Conservation (phyloP, 1,140 invertebrate genomes). For the Drosophila jambulina region DNA sequence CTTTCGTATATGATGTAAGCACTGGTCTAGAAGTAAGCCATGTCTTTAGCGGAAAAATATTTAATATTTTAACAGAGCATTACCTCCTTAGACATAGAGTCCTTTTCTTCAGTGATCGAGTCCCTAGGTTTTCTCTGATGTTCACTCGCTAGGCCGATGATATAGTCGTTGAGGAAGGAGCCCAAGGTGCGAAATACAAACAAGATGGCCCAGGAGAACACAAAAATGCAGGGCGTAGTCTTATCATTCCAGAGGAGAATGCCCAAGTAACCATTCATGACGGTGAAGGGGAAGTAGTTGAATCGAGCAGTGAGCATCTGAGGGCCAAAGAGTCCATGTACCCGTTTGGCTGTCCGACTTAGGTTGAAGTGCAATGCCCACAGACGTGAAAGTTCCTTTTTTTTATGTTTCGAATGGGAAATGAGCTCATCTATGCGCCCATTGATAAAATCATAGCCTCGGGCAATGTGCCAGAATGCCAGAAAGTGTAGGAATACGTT, state of each 20-base stretch:
- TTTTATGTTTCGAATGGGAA: not conserved
- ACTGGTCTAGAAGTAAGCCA: not conserved
- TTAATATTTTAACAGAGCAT: not conserved
- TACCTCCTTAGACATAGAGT: not conserved
- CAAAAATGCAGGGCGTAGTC: not conserved
- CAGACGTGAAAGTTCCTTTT: not conserved
- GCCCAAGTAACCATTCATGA: not conserved
- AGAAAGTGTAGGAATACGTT: not conserved
- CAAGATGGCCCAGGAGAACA: not conserved
- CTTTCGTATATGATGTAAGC: slow-evolving; percentile 3
- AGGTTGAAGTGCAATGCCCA: not conserved
- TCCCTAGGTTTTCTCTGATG: not conserved
- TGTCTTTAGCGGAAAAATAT: too few species aligned
- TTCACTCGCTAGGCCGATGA: not conserved
- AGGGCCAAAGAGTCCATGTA: not conserved
- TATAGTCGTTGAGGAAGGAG: not conserved
- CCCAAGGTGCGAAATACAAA: not conserved
- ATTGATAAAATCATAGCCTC: slow-evolving; percentile 9
- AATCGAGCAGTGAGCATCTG: not conserved
- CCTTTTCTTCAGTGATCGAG: not conserved
- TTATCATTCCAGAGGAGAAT: not conserved
- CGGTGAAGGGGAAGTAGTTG: not conserved
- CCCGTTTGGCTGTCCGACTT: not conserved
- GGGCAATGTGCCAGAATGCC: not conserved
- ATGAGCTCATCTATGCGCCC: not conserved